phyloP scores from a whole-genome alignment of 2,888 invertebrate genomes.

The Drosophila subquinaria region DNA sequence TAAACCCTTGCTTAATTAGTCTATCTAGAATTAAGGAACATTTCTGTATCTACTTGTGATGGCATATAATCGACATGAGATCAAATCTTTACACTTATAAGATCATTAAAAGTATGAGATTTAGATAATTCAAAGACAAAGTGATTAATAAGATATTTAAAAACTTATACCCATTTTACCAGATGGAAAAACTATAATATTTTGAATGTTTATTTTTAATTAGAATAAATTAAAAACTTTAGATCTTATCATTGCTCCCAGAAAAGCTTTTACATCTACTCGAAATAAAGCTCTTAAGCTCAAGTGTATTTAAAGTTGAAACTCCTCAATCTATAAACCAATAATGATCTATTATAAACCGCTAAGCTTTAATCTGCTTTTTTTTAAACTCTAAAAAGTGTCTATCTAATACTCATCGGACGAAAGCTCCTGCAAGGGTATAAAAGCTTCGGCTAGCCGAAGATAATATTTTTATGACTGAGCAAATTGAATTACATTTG shows the following conservation, averaged over 20 bases:
- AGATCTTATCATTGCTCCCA: background rate
- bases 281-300: background rate
- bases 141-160: background rate
- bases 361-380: background rate
- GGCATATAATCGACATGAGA: background rate
- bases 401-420: background rate
- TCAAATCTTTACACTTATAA: background rate
- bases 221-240: background rate
- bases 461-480: slow-evolving; percentile 10
- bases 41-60: background rate
- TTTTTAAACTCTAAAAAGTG: background rate
- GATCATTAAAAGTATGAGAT: background rate
- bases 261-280: background rate
- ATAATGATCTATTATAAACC: background rate
- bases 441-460: slow-evolving; percentile 37
- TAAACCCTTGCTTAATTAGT: slow-evolving; percentile 34
- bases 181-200: background rate
- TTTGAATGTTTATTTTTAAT: background rate
- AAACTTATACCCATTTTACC: no score
- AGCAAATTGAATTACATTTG: slow-evolving; percentile 25
- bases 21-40: slow-evolving; percentile 6
- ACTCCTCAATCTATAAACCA: background rate
- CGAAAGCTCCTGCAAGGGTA: slow-evolving; percentile 30
- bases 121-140: background rate
- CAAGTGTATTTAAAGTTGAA: background rate